A percentile compares a stretch with the other conserved stretches of the same genome.
phyloP scores from a whole-genome alignment of 1,140 invertebrate species.

The Apis cerana region DNA sequence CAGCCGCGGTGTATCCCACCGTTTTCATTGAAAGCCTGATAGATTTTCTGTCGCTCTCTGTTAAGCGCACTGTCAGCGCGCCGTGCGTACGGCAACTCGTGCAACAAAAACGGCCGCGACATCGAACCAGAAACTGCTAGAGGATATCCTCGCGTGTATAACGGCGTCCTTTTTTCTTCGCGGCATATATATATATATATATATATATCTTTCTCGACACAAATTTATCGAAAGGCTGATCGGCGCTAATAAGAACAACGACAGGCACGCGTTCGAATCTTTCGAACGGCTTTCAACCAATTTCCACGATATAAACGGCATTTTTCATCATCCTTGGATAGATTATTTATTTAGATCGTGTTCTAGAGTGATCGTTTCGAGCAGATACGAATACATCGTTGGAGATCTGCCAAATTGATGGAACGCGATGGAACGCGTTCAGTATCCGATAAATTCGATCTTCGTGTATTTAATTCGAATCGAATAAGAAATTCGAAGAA shows the following conservation, averaged over 20 bases:
- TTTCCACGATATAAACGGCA: conserved; percentile 60
- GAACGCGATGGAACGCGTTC: not conserved
- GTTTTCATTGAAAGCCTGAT: conserved; percentile 62
- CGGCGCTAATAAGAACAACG: conserved; percentile 61
- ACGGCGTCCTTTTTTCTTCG: conserved; percentile 44
- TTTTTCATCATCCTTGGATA: conserved; percentile 51
- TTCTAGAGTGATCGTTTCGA: conserved; percentile 22
- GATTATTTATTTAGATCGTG: conserved; percentile 46
- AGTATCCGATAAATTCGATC: conserved; percentile 60
- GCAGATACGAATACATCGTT: conserved; percentile 11
- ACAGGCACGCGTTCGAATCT: conserved; percentile 56
- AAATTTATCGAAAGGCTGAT: conserved; percentile 64
- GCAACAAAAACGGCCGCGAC: conserved; percentile 55
- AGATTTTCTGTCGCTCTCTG: conserved; percentile 63
- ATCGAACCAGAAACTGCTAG: conserved; percentile 34
- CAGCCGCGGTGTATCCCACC: conserved; percentile 29
- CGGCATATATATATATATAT: conserved; percentile 24
- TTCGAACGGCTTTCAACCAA: conserved; percentile 42
- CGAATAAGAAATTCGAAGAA: no score
- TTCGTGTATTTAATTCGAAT: not conserved
- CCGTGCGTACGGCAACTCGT: not conserved
- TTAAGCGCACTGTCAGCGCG: conserved; percentile 50
- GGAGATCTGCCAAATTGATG: not conserved
- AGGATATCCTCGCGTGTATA: conserved; percentile 35
- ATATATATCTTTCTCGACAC: conserved; percentile 41